These are phyloP conservation scores for Hyposoter dolosus DNA, from an alignment of 2,888 invertebrate genomes.

Conservation along the genomic window DNA sequence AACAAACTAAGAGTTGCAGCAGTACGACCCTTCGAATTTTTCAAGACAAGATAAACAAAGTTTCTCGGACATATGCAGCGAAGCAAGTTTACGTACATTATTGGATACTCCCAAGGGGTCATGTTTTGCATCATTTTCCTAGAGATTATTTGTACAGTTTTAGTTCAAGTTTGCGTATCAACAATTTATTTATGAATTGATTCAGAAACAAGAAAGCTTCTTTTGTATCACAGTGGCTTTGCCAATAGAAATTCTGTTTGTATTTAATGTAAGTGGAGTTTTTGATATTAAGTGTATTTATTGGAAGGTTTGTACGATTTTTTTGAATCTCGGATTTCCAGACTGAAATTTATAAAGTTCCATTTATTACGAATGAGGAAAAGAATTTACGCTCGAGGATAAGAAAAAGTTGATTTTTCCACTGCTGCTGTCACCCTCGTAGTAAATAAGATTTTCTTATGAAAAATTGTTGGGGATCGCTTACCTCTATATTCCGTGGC, in stretches of 20 bases:
- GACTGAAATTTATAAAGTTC: background rate
- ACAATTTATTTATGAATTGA: background rate
- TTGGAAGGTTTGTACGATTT: background rate
- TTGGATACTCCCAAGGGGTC: background rate
- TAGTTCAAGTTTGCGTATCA: background rate
- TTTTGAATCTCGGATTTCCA: background rate
- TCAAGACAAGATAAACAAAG: slow-evolving; percentile 26
- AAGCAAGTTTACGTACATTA: background rate
- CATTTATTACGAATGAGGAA: slow-evolving; percentile 19
- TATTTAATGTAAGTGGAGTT: too few species aligned
- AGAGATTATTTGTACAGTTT: background rate
- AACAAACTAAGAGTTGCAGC: slow-evolving; percentile 11
- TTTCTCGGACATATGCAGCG: slow-evolving; percentile 1
- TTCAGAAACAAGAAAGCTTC: background rate
- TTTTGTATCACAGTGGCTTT: background rate
- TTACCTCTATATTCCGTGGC: slow-evolving; percentile 18
- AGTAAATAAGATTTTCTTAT: slow-evolving; percentile 46
- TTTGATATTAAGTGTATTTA: background rate
- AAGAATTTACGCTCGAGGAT: slow-evolving; percentile 1
- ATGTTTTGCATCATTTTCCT: background rate
- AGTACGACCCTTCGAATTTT: slow-evolving; percentile 1
- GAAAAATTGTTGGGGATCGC: slow-evolving; percentile 48
- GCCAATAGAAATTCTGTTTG: background rate
- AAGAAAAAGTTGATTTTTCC: slow-evolving; percentile 8
- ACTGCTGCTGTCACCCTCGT: background rate